Percentiles rank a stretch among this genome's conserved stretches.
phyloP scores from a whole-genome alignment of 2,113 vertebrate species.

The Pyxicephalus adspersus region DNA sequence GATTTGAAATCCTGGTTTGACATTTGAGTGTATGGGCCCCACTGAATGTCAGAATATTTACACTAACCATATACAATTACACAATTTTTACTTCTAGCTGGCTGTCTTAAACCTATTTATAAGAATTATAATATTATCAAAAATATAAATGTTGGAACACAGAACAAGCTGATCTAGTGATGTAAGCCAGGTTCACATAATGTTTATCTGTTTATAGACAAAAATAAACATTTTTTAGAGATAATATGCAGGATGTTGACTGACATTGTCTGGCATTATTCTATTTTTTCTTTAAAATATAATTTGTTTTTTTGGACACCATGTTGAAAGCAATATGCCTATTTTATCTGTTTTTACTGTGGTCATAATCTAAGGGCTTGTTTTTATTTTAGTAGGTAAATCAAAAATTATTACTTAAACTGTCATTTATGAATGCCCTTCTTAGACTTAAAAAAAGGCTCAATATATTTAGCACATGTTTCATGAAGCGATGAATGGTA shows the following conservation, averaged over 20 bases:
- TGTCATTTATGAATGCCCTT: too few relatives aligned
- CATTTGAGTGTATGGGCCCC: constrained; percentile 2
- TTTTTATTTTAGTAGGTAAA: too few relatives aligned
- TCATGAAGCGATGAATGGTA: too few relatives aligned
- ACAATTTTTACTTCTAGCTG: constrained; percentile 18
- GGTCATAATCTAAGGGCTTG: too few relatives aligned
- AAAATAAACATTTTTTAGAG: constrained; percentile 52
- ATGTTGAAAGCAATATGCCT: background rate
- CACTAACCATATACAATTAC: background rate
- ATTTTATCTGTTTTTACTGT: too few relatives aligned
- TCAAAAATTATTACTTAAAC: too few relatives aligned
- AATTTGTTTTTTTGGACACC: background rate
- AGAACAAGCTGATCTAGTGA: background rate
- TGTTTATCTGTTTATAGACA: constrained; percentile 39
- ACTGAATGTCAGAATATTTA: constrained; percentile 16
- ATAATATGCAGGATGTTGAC: constrained; percentile 28
- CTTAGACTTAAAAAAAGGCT: too few relatives aligned
- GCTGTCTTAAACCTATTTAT: constrained; percentile 25
- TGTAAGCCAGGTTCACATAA: constrained; percentile 28
- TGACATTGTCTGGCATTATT: background rate
- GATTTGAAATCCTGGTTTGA: background rate
- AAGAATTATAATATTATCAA: background rate
- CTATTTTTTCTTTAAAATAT: background rate
- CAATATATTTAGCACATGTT: too few relatives aligned
- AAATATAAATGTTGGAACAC: constrained; percentile 18